Evolutionary conservation across 2,888 invertebrate species (phyloP), one percentile per base, ranked within the genome.

Genomic region (Apodemia duryi): DNA sequence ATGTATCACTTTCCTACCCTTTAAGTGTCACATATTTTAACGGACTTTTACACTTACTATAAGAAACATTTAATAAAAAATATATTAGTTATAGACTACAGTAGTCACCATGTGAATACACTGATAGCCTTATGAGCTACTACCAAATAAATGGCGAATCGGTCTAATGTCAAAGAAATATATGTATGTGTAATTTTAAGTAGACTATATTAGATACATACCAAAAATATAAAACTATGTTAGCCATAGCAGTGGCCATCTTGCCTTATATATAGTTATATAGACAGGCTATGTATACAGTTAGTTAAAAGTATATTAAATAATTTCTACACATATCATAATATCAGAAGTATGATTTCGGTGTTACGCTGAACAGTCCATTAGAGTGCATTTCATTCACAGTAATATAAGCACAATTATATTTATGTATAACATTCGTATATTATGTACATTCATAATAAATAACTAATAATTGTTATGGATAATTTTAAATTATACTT

Each of bases 171-270:
- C 60, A 88, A 85, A 82, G 79, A 87, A 86, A 78, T 87, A 84
- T 43, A 43, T 43, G 11, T 86, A 88, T 83, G 85, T 74, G 74
- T 81, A 77, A 76, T 77, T 78, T 63, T 86, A 86, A 85, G 84
- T 87, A 86, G 83, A 81, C 76, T 84, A 80, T 43, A 43, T 80
- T 76, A 75, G 81, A 81, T 76, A 82, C 78, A 76, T 77, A 86
- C 83, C 81, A 83, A 84, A 73, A 82, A 83, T 78, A 81, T 81
- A 76, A 76, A 67, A 76, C 79, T 77, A 78, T 81, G 79, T 84
- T 78, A 84, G 91, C 91, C 90, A 90, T 89, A 88, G 70, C 74
- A 63, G 86, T 85, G 89, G 90, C 90, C 90, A 90, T 91, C 87
- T 91, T 89, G 90, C 90, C 90, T 88, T 90, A 83, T 73, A 73